Evolutionary conservation across 2,888 invertebrate genomes (phyloP), one percentile per base, ranked within the genome.

Genomic region (Clitarchus hookeri): DNA sequence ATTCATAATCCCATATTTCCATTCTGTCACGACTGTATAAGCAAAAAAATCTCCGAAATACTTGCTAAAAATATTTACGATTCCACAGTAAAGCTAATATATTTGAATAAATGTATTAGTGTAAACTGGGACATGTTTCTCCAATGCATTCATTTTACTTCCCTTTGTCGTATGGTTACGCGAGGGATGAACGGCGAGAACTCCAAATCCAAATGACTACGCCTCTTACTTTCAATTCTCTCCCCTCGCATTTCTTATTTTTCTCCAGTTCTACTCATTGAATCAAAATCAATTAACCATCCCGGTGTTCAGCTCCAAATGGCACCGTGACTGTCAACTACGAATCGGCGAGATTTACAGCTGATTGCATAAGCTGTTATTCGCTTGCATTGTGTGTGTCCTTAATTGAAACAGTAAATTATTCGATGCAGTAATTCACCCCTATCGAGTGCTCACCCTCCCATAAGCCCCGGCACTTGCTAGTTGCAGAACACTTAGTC

Each of bases 391-490:
- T n/a, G n/a, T 65, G 16, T 16, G 65, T 65, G 65, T 6, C 16
- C 65, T n/a, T 65, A 65, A 65, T 65, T 65, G 65, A 65, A 65
- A 65, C 65, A 65, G 65, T 65, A 65, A 65, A 65, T 65, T 65
- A 65, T 23, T 19, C 65, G 65, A 8, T 65, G 65, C 65, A 65
- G n/a, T 65, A 65, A 65, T 23, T 65, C 65, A 65, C 65, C 16
- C 65, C n/a, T 23, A 65, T 65, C 65, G 65, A 12, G 65, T 65
- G 19, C n/a, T 65, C 65, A 23, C n/a, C 65, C 65, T 65, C 12
- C 23, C 65, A 6, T 65, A n/a, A n/a, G 65, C 65, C 65, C 8
- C 19, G 6, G 19, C 13, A 11, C 16, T n/a, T 65, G 65, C 65
- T 6, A n/a, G 65, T 3, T 65, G 65, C n/a, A 23, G n/a, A n/a